Percentiles rank a stretch among this genome's conserved stretches.
These are phyloP conservation scores for Campoplex nolae DNA, from an alignment of 2,888 invertebrate species.

Conservation along the genomic window DNA sequence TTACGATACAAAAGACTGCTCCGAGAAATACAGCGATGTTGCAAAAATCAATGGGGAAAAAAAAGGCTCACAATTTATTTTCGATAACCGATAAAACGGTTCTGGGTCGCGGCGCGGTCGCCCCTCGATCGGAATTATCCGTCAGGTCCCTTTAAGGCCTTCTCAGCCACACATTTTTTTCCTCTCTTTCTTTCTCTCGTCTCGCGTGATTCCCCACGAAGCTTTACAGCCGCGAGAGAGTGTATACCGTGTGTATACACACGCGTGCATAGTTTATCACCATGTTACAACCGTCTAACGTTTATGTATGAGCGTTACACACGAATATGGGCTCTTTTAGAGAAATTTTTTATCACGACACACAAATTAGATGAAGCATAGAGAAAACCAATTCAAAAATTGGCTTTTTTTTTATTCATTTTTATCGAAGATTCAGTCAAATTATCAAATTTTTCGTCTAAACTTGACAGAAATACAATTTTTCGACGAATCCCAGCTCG, in stretches of 20 bases:
- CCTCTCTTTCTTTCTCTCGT: background rate
- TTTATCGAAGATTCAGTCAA: background rate
- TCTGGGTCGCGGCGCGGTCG: background rate
- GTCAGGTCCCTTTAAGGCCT: background rate
- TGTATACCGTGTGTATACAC: background rate
- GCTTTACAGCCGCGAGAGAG: conserved; percentile 9
- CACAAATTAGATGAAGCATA: background rate
- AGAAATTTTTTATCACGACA: background rate
- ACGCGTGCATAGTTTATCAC: conserved; percentile 37
- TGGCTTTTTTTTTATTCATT: too few species aligned
- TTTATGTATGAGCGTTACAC: background rate
- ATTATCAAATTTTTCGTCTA: background rate
- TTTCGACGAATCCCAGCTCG: background rate
- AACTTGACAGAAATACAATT: background rate
- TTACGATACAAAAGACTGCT: background rate
- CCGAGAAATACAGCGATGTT: background rate
- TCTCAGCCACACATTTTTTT: background rate
- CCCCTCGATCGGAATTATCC: conserved; percentile 11
- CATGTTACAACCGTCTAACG: conserved; percentile 10
- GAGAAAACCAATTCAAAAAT: background rate
- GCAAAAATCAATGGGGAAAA: background rate
- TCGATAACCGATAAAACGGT: background rate
- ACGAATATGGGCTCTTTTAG: background rate
- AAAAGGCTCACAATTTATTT: background rate
- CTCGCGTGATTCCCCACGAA: conserved; percentile 24